A percentile compares a stretch with the other conserved stretches of the same genome.
Evolutionary conservation across 2,888 invertebrate genomes (phyloP).

Genomic region (Melangyna quadrimaculata): DNA sequence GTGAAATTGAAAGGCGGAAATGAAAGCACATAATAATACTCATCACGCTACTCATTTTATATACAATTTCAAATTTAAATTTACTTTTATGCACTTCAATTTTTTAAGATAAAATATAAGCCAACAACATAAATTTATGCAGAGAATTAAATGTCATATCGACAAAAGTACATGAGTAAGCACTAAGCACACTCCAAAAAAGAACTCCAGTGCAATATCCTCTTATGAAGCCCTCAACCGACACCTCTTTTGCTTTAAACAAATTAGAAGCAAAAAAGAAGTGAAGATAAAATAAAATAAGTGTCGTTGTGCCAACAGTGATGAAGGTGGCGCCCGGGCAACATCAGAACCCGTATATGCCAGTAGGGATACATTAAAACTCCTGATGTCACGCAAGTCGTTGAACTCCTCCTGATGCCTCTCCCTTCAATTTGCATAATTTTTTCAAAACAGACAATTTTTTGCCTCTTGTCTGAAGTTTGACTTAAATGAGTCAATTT

Average conservation of each 20-base stretch:
- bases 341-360: neutral
- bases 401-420: conserved; percentile 50
- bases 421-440: conserved; percentile 64
- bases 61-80: neutral
- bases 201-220: neutral
- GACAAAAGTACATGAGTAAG: conserved; percentile 8
- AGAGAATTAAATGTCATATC: neutral
- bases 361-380: neutral
- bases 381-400: conserved; percentile 41
- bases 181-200: neutral
- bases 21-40: conserved; percentile 2
- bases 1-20: conserved; percentile 30
- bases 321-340: conserved; percentile 43
- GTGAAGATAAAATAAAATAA: neutral
- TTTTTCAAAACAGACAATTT: conserved; percentile 53
- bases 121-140: neutral
- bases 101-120: neutral
- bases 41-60: neutral
- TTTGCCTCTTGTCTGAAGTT: conserved; percentile 9
- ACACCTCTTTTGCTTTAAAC: neutral
- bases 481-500: conserved; percentile 47
- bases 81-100: neutral
- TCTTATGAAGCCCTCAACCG: neutral
- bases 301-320: neutral
- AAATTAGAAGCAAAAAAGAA: neutral